Conservation (phyloP, 2,797 vertebrate genomes). For the Xerus rutilus region DNA sequence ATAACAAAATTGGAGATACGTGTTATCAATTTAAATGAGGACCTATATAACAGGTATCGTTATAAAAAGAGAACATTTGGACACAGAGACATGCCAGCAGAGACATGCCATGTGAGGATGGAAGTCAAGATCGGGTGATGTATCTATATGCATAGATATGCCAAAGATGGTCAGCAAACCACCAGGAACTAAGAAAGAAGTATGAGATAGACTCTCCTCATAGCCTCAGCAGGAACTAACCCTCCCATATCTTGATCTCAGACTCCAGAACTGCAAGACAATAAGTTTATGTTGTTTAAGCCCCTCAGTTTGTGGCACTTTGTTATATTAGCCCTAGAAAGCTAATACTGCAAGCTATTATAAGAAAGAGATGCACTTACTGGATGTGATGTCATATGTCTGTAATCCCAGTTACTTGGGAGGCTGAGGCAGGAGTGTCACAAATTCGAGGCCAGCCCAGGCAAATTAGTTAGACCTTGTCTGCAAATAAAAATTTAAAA, state of each 20-base stretch:
- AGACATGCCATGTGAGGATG: not conserved
- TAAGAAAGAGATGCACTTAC: no score
- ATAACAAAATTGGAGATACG: not conserved
- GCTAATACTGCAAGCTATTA: not conserved
- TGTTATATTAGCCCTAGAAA: not conserved
- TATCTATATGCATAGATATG: not conserved
- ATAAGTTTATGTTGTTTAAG: not conserved
- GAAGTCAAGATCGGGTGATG: not conserved
- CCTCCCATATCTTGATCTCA: no score
- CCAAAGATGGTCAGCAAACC: not conserved
- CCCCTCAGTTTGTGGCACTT: not conserved
- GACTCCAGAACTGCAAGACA: not conserved
- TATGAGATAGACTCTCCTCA: not conserved
- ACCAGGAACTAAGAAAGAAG: not conserved
- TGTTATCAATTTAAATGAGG: not conserved
- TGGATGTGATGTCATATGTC: no score
- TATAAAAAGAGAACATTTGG: not conserved
- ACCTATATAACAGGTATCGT: not conserved
- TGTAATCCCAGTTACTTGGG: no score
- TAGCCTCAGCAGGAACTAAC: no score
- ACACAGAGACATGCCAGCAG: not conserved
- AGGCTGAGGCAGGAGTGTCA: no score
- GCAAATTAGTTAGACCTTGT: no score
- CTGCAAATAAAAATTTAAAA: no score
- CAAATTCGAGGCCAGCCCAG: no score